These are phyloP conservation scores for Otis tarda DNA, from an alignment of 2,113 vertebrate genomes.

Conservation along the genomic window DNA sequence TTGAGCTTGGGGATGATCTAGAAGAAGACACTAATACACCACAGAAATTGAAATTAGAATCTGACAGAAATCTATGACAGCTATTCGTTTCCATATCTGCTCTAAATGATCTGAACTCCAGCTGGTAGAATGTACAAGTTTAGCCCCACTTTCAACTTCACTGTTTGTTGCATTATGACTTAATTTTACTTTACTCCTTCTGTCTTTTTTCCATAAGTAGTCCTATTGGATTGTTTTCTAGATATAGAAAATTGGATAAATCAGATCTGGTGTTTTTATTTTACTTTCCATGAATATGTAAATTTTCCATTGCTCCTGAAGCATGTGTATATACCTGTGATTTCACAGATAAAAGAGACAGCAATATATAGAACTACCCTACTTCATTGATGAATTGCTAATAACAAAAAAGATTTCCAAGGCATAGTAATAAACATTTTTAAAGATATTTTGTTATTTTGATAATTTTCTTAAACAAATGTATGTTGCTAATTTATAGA, in stretches of 20 bases:
- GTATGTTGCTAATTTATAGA: not conserved
- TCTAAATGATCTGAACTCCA: not conserved
- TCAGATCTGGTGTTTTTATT: not conserved
- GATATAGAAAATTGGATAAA: not conserved
- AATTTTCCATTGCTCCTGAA: not conserved
- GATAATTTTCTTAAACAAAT: not conserved
- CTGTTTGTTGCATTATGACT: not conserved
- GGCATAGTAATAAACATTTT: not conserved
- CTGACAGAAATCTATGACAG: not conserved
- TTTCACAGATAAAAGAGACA: not conserved
- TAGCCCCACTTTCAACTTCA: not conserved
- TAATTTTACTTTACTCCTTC: not conserved
- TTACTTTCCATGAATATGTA: not conserved
- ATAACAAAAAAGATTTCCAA: not conserved
- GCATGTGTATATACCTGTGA: not conserved
- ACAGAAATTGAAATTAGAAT: not conserved
- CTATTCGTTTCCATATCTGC: not conserved
- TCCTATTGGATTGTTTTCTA: not conserved
- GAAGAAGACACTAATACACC: not conserved
- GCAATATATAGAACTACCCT: not conserved
- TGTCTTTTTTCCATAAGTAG: not conserved
- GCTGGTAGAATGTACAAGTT: not conserved
- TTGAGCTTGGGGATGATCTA: slow-evolving; percentile 3
- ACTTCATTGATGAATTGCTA: not conserved
- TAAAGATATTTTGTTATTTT: not conserved